Conservation (phyloP, 2,113 vertebrate species). For the Chloebia gouldiae region DNA sequence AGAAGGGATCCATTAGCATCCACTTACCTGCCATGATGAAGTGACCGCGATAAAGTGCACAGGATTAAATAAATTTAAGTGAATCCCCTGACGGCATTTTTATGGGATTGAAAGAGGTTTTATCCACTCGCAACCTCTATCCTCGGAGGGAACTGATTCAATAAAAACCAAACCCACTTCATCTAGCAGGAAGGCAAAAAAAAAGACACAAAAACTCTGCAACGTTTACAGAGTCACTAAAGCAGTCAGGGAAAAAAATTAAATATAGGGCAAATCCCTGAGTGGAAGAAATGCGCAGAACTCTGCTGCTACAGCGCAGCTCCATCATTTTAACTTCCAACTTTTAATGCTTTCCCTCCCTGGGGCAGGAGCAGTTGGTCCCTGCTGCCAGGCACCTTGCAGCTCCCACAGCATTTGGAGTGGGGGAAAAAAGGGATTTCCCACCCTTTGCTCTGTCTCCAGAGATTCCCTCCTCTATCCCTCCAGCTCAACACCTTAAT, state of each 20-base stretch:
- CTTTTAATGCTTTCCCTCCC: neutral
- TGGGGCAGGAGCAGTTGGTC: neutral
- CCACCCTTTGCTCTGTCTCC: neutral
- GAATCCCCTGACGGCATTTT: conserved; percentile 66
- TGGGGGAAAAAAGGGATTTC: accelerated
- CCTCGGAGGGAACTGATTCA: conserved; percentile 67
- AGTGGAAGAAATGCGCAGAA: conserved; percentile 17
- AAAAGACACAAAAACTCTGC: neutral
- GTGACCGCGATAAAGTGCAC: conserved; percentile 67
- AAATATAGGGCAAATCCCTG: conserved; percentile 54
- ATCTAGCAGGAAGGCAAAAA: conserved; percentile 25
- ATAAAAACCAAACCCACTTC: conserved; percentile 72
- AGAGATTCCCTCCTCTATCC: neutral
- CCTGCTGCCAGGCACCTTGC: neutral
- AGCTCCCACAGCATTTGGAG: neutral
- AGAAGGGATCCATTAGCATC: conserved; percentile 68
- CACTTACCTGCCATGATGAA: conserved; percentile 69
- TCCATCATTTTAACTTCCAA: conserved; percentile 36
- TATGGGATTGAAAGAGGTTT: conserved; percentile 72
- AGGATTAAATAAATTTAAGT: conserved; percentile 71
- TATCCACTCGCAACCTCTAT: conserved; percentile 64
- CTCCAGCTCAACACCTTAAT: neutral
- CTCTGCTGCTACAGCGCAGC: conserved; percentile 49
- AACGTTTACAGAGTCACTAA: conserved; percentile 65
- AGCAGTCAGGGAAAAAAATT: conserved; percentile 53